A percentile compares a stretch with the other conserved stretches of the same genome.
phyloP scores from a whole-genome alignment of 2,797 vertebrate genomes.

The Eutrigla gurnardus region DNA sequence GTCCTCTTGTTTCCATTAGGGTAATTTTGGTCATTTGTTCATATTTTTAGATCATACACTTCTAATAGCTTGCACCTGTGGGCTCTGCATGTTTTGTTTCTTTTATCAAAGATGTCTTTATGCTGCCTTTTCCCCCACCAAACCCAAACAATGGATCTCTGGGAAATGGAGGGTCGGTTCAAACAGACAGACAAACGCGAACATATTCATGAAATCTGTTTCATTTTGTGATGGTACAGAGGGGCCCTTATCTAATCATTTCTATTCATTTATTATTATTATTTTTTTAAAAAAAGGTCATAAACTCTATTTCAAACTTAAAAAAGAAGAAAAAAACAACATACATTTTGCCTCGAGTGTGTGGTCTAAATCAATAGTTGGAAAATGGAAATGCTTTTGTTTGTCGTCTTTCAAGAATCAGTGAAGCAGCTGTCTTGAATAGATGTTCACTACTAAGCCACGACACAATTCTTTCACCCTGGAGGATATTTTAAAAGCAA shows the following conservation, averaged over 20 bases:
- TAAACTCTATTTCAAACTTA: not conserved
- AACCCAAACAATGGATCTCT: constrained; percentile 32
- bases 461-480: constrained; percentile 1
- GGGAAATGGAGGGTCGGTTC: constrained; percentile 6
- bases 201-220: constrained; percentile 9
- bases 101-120: constrained; percentile 42
- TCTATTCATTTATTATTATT: not conserved
- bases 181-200: constrained; percentile 7
- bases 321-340: not conserved
- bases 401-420: constrained; percentile 18
- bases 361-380: not conserved
- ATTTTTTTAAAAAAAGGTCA: not conserved
- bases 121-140: constrained; percentile 47
- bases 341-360: not conserved
- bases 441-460: constrained; percentile 2
- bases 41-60: constrained; percentile 19
- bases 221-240: not conserved
- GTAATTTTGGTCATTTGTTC: constrained; percentile 5
- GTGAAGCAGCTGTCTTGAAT: not conserved
- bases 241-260: not conserved
- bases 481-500: constrained; percentile 19
- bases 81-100: constrained; percentile 9
- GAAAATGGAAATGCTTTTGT: constrained; percentile 4
- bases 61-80: constrained; percentile 45
- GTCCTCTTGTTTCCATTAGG: constrained; percentile 25